phyloP scores from a whole-genome alignment of 2,113 vertebrate genomes.

The Ancistrus triradiatus region DNA sequence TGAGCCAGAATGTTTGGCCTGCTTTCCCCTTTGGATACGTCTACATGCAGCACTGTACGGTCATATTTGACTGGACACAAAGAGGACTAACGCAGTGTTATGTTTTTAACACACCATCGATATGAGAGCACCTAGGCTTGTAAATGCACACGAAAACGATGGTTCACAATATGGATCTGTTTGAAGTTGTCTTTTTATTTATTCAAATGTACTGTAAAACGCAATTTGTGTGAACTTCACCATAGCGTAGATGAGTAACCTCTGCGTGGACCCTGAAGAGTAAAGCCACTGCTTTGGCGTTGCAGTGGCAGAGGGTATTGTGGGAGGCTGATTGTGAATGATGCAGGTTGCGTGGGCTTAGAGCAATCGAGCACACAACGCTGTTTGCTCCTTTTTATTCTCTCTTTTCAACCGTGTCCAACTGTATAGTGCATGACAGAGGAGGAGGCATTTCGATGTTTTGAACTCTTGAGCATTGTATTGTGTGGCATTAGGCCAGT shows the following conservation, averaged over 20 bases:
- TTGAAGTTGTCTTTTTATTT: slow-evolving; percentile 61
- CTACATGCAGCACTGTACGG: neutral
- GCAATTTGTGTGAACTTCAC: slow-evolving; percentile 54
- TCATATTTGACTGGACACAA: neutral
- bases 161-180: slow-evolving; percentile 42
- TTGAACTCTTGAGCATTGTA: slow-evolving; percentile 65
- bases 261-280: slow-evolving; percentile 46
- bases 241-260: slow-evolving; percentile 39
- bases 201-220: slow-evolving; percentile 63
- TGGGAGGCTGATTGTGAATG: slow-evolving; percentile 7
- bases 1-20: neutral
- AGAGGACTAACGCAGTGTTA: neutral
- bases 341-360: slow-evolving; percentile 6
- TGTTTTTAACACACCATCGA: too few relatives aligned
- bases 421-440: slow-evolving; percentile 75
- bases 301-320: slow-evolving; percentile 14
- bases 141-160: slow-evolving; percentile 55
- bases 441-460: slow-evolving; percentile 66
- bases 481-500: slow-evolving; percentile 56
- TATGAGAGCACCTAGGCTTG: slow-evolving; percentile 17
- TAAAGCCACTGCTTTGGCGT: slow-evolving; percentile 15
- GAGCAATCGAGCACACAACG: slow-evolving; percentile 53
- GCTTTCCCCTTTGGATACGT: too few relatives aligned
- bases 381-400: slow-evolving; percentile 47
- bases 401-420: slow-evolving; percentile 60